Percentiles rank a stretch among this genome's conserved stretches.
Evolutionary conservation across 2,888 invertebrate genomes (phyloP).

Genomic region (Malthinus flaveolus): DNA sequence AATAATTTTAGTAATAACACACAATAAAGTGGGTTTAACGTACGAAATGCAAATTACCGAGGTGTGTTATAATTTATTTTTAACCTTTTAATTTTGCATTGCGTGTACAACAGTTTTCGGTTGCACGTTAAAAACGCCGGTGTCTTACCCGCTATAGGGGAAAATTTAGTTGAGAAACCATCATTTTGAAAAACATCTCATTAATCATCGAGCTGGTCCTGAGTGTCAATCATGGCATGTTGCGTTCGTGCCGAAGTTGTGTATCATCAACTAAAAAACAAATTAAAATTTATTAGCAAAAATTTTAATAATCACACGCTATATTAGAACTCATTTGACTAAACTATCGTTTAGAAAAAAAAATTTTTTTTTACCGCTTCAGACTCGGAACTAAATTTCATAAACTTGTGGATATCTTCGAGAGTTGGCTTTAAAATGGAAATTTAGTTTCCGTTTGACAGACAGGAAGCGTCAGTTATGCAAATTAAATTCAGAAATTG

Average conservation of each 20-base stretch:
- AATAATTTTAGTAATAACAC: neutral
- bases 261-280: conserved; percentile 18
- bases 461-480: conserved; percentile 47
- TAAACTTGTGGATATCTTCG: conserved; percentile 2
- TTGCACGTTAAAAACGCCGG: conserved; percentile 30
- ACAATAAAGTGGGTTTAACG: neutral
- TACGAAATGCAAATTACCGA: neutral
- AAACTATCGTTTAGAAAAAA: neutral
- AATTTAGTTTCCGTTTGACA: conserved; percentile 47
- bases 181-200: conserved; percentile 55
- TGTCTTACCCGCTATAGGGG: conserved; percentile 35
- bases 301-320: conserved; percentile 2
- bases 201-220: conserved; percentile 54
- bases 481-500: conserved; percentile 54
- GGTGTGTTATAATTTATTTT: conserved; percentile 6
- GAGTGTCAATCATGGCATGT: conserved; percentile 52
- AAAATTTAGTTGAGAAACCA: conserved; percentile 51
- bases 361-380: conserved; percentile 1
- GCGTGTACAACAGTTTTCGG: conserved; percentile 28
- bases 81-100: conserved; percentile 28
- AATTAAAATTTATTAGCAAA: conserved; percentile 14
- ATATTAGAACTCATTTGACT: neutral
- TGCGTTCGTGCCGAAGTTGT: conserved; percentile 22
- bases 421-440: conserved; percentile 27
- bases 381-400: conserved; percentile 4